Conservation (phyloP, 2,888 invertebrate species). For the Chymomyza caudatula region DNA sequence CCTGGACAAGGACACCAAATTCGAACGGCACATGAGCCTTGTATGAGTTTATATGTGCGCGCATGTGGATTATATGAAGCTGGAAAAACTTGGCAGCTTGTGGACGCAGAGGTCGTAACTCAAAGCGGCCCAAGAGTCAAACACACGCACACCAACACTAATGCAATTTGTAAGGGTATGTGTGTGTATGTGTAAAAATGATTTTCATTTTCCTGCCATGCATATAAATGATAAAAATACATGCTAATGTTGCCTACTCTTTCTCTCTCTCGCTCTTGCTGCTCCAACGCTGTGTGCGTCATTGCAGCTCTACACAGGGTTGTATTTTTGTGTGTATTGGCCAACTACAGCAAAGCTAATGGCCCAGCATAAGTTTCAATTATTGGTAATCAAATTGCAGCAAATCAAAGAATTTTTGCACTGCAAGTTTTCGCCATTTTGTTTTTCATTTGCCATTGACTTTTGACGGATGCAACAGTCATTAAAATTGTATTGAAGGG, state of each 20-base stretch:
- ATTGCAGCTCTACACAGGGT: not conserved
- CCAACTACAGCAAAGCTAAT: conserved; percentile 49
- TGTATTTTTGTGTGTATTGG: not conserved
- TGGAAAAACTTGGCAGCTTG: not conserved
- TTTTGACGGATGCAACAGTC: not conserved
- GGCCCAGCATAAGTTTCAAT: conserved; percentile 66
- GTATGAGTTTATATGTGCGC: not conserved
- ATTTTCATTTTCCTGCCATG: conserved; percentile 66
- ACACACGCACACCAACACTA: not conserved
- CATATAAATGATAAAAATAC: conserved; percentile 72
- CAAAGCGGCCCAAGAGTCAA: not conserved
- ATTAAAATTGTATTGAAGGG: not conserved
- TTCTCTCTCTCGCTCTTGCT: not conserved
- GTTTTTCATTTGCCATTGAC: not conserved
- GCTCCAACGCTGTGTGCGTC: not conserved
- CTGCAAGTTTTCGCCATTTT: not conserved
- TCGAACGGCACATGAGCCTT: not conserved
- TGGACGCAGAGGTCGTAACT: not conserved
- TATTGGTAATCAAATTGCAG: conserved; percentile 63
- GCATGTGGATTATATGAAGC: not conserved
- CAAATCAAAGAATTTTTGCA: conserved; percentile 27
- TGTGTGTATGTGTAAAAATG: conserved; percentile 41
- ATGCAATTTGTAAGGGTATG: not conserved
- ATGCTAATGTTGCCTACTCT: conserved; percentile 53
- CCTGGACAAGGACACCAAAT: not conserved